These are phyloP conservation scores for Pontoporia blainvillei DNA, from an alignment of 2,113 vertebrate species.

Conservation along the genomic window DNA sequence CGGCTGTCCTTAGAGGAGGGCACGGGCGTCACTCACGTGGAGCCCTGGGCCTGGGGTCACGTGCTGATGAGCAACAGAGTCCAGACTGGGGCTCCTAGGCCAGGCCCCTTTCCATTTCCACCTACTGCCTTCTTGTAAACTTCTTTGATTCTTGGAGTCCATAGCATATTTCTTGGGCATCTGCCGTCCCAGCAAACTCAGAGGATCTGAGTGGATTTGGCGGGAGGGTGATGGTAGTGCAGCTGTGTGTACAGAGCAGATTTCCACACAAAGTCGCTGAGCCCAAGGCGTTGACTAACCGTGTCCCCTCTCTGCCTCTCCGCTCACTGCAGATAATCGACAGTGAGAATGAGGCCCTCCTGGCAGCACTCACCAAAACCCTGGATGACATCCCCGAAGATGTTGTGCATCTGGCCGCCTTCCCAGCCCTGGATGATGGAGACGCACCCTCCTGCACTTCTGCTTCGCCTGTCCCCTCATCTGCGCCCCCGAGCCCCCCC, in stretches of 20 bases:
- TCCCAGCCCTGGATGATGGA: constrained; percentile 89
- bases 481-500: constrained; percentile 78
- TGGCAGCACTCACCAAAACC: constrained; percentile 95
- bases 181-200: not conserved
- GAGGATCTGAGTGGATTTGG: not conserved
- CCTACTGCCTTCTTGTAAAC: not conserved
- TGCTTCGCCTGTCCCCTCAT: constrained; percentile 79
- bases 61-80: not conserved
- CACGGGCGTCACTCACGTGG: not conserved
- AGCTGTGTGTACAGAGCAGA: rapidly evolving
- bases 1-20: not conserved
- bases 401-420: constrained; percentile 90
- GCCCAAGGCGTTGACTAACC: not conserved
- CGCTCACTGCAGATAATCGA: constrained; percentile 86
- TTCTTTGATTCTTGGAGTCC: not conserved
- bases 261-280: rapidly evolving
- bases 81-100: not conserved
- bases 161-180: not conserved
- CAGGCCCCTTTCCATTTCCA: not conserved
- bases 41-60: not conserved
- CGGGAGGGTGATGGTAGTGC: not conserved
- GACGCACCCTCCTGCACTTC: constrained; percentile 82
- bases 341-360: constrained; percentile 95
- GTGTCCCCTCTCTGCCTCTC: not conserved
- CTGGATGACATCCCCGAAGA: constrained; percentile 94